Base-by-base conservation (phyloP, 2,888 invertebrate species). In the Drosophila birchii region DNA sequence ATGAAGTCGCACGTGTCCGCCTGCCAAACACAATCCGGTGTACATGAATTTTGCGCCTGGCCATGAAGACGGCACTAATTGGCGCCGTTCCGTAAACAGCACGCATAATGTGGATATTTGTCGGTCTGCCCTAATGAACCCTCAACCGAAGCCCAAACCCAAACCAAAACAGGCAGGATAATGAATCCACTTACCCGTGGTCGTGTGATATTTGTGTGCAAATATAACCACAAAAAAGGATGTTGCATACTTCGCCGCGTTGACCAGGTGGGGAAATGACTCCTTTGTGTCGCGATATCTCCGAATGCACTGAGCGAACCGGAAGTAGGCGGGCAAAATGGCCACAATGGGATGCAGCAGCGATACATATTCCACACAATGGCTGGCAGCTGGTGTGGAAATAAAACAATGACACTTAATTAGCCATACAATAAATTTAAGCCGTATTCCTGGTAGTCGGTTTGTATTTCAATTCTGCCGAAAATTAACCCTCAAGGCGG, bases 161-260 rank as follows among this genome's bases (percentile, higher is more conserved):
- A 57, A 34, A 54, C 34, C 20, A 45, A 41, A 41, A 7, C 44
- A 14, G 7, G 3, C 1, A 9, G 34, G 26, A 53, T 54, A 57
- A 38, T 61, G 84, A 67, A 67, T 66, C 55, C 67, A 68, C 91
- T 91, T 81, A 92, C 92, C 87, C 72, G 85, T 82, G 26, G 92
- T 92, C n/a, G 87, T 90, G 62, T 92, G 91, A 75, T 82, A 91
- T 75, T 91, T 90, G 72, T 91, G 94, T 4, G 95, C 94, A 88
- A 97, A 96, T 32, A 96, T 94, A 7, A 97, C 95, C 36, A 97
- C 97, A 78, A 97, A 95, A 92, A 98, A 97, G 0, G 97, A 96
- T 5, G 97, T 97, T 0, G 97, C 95, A 93, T 98, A 98, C 93
- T 98, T 98, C 55, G 96, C 96, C 36, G 97, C 97, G 92, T 97